Evolutionary conservation across 2,888 invertebrate genomes (phyloP), one percentile per base, ranked within the genome.

Genomic region (Tetramorium bicarinatum): DNA sequence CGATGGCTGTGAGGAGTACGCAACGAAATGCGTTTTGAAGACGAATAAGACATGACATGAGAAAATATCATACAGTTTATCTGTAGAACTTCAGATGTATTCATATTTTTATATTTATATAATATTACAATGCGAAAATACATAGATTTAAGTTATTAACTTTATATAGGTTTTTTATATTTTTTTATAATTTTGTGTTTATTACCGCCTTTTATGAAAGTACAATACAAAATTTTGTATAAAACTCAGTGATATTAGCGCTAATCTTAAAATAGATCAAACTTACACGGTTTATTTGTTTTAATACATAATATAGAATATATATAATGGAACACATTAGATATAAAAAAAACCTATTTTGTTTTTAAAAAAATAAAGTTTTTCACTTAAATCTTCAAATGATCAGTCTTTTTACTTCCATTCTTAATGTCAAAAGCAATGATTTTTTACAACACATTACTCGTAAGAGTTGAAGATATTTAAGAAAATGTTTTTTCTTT

Each of bases 1-100:
- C 94, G 95, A 96, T 21, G 95, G 96, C 76, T 98, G 98, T 95
- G 94, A 95, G 79, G 92, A 95, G 29, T 94, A 95, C 74, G 95
- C 97, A 13, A 93, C 94, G 29, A 96, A 95, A 88, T 98, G 97
- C 94, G 92, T 93, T 90, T 91, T 96, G 79, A 94, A 91, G 44
- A 56, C 25, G 29, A 69, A 76, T 59, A 76, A 83, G 38, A 64
- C 15, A 21, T 88, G 79, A 52, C 56, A 3, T 34, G 11, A 79
- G 13, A 18, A 38, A 59, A 0, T 69, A 79, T 79, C 47, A 54
- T 38, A 25, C 4, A 44, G 13, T 59, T n/a, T 75, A 34, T 47
- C 25, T 49, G 0, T 6, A n/a, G 8, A 56, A 61, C 56, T 67
- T 21, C 18, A 62, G 25, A 75, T 61, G 56, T n/a, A 29, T 56